These are phyloP conservation scores for Tyrannus savana DNA, from an alignment of 2,113 vertebrate species.

Conservation along the genomic window DNA sequence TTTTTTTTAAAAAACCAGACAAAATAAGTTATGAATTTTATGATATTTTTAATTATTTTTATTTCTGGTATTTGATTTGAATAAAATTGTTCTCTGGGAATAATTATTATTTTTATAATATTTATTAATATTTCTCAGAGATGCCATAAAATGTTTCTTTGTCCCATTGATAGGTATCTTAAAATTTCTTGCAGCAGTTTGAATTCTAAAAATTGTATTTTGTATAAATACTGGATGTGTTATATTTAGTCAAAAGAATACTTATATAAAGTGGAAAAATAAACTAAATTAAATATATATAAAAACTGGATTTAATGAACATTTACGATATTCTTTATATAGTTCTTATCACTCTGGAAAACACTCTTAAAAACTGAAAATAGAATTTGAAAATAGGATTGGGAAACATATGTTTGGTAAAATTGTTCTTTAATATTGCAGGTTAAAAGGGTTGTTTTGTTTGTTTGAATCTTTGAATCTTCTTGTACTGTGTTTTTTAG, in stretches of 20 bases:
- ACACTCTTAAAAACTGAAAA: background rate
- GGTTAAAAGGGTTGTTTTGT: background rate
- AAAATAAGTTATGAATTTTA: background rate
- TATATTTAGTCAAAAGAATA: background rate
- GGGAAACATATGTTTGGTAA: background rate
- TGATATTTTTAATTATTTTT: background rate
- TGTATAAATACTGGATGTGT: background rate
- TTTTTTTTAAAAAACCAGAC: background rate
- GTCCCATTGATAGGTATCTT: background rate
- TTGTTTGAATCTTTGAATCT: background rate
- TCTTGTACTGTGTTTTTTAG: background rate
- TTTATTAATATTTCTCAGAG: background rate
- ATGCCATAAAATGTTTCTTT: background rate
- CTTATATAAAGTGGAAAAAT: background rate
- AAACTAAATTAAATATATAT: background rate
- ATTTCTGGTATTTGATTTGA: background rate
- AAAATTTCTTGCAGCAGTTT: background rate
- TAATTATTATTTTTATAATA: background rate
- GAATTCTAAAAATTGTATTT: background rate
- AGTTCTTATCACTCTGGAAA: background rate
- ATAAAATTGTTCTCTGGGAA: background rate
- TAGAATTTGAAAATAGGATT: background rate
- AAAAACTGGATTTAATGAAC: background rate
- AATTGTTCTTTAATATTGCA: background rate
- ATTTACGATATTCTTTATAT: background rate